These are phyloP conservation scores for Sciaenops ocellatus DNA, from an alignment of 2,797 vertebrate species.

Conservation along the genomic window DNA sequence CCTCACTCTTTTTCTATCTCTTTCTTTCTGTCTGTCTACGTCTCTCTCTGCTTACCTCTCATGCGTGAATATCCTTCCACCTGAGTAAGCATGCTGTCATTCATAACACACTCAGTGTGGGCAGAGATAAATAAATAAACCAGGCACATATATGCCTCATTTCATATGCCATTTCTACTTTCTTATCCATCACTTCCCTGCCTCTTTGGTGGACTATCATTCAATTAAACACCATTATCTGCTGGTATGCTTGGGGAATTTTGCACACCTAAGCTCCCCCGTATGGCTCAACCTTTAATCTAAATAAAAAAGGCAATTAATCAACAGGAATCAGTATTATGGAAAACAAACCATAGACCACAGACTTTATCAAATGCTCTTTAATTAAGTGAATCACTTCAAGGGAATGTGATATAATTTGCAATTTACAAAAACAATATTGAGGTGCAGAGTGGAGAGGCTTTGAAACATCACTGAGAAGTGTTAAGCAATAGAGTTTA, in stretches of 20 bases:
- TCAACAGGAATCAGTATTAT: conserved; percentile 63
- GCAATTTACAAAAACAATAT: conserved; percentile 49
- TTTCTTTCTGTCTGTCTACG: conserved; percentile 43
- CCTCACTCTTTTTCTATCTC: conserved; percentile 46
- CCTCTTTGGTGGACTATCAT: conserved; percentile 67
- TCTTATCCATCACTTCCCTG: conserved; percentile 64
- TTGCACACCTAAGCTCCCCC: conserved; percentile 58
- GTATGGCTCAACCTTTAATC: conserved; percentile 61
- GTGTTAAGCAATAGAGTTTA: conserved; percentile 44
- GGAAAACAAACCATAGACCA: conserved; percentile 57
- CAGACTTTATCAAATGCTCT: conserved; percentile 67
- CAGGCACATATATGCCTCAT: conserved; percentile 68
- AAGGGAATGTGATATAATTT: conserved; percentile 60
- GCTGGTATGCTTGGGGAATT: conserved; percentile 52
- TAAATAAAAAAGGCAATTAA: conserved; percentile 73
- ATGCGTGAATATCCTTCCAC: conserved; percentile 74
- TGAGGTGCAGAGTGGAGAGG: conserved; percentile 17
- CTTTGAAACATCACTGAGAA: conserved; percentile 32
- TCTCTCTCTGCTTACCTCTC: conserved; percentile 53
- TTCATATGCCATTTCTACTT: conserved; percentile 73
- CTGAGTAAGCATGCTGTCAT: conserved; percentile 77
- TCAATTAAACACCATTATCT: conserved; percentile 81
- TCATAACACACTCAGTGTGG: conserved; percentile 67
- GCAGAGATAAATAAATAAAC: conserved; percentile 72
- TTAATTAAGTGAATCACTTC: conserved; percentile 70